phyloP scores from a whole-genome alignment of 2,888 invertebrate genomes.

The Furcula furcula region DNA sequence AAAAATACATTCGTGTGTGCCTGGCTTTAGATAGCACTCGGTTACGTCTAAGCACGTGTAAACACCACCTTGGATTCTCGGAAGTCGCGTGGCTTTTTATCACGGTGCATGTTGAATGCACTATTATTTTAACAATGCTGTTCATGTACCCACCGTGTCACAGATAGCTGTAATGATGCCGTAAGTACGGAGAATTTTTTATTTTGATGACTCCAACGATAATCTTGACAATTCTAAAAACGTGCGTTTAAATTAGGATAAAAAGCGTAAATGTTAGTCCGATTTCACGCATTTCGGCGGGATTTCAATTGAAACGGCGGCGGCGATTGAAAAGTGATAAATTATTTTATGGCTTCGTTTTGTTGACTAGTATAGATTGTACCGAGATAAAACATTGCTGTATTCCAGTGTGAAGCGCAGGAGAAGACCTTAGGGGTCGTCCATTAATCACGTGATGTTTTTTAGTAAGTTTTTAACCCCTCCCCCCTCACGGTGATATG shows the following conservation, averaged over 20 bases:
- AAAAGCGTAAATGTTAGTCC: background rate
- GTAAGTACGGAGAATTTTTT: background rate
- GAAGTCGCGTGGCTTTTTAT: conserved; percentile 18
- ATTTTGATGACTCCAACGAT: background rate
- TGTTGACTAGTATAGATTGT: too few species aligned
- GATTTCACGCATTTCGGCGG: background rate
- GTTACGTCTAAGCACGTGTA: conserved; percentile 19
- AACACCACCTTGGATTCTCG: conserved; percentile 12
- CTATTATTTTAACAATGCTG: conserved; percentile 10
- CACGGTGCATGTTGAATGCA: conserved; percentile 5
- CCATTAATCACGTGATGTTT: too few species aligned
- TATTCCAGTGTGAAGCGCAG: too few species aligned
- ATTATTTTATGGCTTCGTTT: too few species aligned
- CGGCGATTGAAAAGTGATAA: background rate
- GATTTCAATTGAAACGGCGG: background rate
- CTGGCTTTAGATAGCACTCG: conserved; percentile 1
- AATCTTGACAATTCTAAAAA: background rate
- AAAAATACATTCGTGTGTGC: background rate
- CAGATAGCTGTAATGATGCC: conserved; percentile 7
- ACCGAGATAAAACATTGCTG: too few species aligned
- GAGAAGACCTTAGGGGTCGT: too few species aligned
- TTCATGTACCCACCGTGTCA: conserved; percentile 11
- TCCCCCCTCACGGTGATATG: too few species aligned
- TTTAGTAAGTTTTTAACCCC: too few species aligned
- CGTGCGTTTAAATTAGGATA: background rate